phyloP scores from a whole-genome alignment of 2,797 vertebrate species.

The Chaunax sp. region DNA sequence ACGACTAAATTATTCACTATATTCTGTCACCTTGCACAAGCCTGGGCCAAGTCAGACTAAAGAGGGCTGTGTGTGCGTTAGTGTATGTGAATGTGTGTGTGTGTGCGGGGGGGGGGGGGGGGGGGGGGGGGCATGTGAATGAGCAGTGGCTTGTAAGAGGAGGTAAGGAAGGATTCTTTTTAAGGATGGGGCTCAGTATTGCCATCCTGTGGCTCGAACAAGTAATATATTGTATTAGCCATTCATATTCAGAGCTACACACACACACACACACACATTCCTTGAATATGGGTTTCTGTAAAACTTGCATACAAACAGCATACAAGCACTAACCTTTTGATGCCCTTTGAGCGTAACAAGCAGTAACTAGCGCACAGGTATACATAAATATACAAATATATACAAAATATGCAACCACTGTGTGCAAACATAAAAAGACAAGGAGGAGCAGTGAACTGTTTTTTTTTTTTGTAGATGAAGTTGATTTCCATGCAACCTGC shows the following conservation, averaged over 20 bases:
- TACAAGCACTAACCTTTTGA: conserved; percentile 31
- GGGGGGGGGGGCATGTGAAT: conserved; percentile 26
- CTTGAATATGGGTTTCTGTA: conserved; percentile 20
- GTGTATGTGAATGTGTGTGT: conserved; percentile 16
- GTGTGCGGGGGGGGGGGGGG: conserved; percentile 21
- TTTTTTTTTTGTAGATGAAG: conserved; percentile 69
- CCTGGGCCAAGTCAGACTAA: conserved; percentile 67
- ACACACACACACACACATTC: conserved; percentile 20
- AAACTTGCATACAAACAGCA: conserved; percentile 37
- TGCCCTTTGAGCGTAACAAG: conserved; percentile 32
- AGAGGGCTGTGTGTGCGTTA: conserved; percentile 43
- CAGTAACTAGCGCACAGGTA: conserved; percentile 18
- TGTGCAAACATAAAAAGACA: conserved; percentile 22
- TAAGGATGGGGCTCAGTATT: conserved; percentile 68
- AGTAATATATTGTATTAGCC: conserved; percentile 25
- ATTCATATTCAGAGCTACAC: conserved; percentile 11
- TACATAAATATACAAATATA: conserved; percentile 19
- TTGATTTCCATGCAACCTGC: conserved; percentile 71
- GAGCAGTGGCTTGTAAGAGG: conserved; percentile 30
- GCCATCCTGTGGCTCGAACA: conserved; percentile 74
- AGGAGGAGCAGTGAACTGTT: conserved; percentile 35
- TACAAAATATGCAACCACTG: too few species aligned
- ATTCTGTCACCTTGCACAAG: conserved; percentile 78
- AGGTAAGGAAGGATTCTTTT: conserved; percentile 30
- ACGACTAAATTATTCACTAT: conserved; percentile 79